Percentiles rank a stretch among this genome's conserved stretches.
Conservation (phyloP, 1,140 invertebrate genomes). For the Tetraneura akinire region DNA sequence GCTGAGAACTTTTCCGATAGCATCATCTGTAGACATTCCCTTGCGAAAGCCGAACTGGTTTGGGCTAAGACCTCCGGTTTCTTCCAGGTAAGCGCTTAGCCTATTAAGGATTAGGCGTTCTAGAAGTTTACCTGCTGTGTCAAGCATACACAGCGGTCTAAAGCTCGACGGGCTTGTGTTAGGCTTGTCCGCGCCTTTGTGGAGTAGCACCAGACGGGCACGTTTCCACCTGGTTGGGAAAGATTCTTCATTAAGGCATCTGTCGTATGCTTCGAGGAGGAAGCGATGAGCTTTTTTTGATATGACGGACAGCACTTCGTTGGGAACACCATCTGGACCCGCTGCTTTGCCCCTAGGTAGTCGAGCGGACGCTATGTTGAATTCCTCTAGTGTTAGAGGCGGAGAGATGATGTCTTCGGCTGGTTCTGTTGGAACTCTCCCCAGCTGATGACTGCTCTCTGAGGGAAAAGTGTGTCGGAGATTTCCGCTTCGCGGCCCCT, state of each 20-base stretch:
- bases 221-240: not conserved
- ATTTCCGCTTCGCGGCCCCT: not conserved
- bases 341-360: too few relatives aligned
- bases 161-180: too few relatives aligned
- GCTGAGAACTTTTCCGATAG: not conserved
- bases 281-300: too few relatives aligned
- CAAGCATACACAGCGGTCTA: too few relatives aligned
- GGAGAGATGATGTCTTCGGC: not conserved
- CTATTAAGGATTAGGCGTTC: too few relatives aligned
- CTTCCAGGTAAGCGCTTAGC: not conserved
- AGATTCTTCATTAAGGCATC: not conserved
- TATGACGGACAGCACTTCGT: too few relatives aligned
- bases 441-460: not conserved
- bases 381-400: not conserved
- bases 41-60: not conserved
- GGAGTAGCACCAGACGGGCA: not conserved
- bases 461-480: not conserved
- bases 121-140: too few relatives aligned
- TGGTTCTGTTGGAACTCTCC: too few relatives aligned
- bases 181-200: too few relatives aligned
- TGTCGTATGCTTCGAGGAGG: too few relatives aligned
- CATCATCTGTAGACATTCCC: not conserved
- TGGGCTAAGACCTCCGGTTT: not conserved
- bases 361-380: not conserved
- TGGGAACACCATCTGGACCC: too few relatives aligned